Evolutionary conservation across 1,140 invertebrate genomes (phyloP).

Genomic region (Leptopilina boulardi): DNA sequence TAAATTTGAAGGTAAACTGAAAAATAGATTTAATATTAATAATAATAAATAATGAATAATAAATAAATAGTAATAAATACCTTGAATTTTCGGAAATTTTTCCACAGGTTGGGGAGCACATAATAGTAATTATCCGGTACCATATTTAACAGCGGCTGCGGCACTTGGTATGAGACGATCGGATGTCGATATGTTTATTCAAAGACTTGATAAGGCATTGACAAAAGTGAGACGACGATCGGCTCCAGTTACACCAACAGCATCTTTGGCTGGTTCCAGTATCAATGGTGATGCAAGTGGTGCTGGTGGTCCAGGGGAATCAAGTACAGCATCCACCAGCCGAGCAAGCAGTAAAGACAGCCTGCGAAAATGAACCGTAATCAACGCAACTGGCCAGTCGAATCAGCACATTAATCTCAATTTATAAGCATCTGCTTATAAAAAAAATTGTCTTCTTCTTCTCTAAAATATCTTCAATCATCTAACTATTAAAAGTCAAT

Average conservation of each 20-base stretch:
- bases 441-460: slow-evolving; percentile 26
- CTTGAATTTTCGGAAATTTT: slow-evolving; percentile 38
- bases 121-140: slow-evolving; percentile 78
- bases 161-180: slow-evolving; percentile 82
- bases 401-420: slow-evolving; percentile 72
- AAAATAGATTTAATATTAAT: no score
- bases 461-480: slow-evolving; percentile 33
- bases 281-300: slow-evolving; percentile 70
- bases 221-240: slow-evolving; percentile 76
- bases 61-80: no score
- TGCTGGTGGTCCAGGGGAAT: slow-evolving; percentile 69
- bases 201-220: slow-evolving; percentile 79
- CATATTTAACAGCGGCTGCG: slow-evolving; percentile 85
- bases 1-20: slow-evolving; percentile 77
- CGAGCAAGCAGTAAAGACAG: slow-evolving; percentile 78
- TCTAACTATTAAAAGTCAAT: slow-evolving; percentile 23
- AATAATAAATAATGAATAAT: no score
- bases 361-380: slow-evolving; percentile 77
- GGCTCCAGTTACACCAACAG: slow-evolving; percentile 76
- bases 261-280: slow-evolving; percentile 70
- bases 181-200: slow-evolving; percentile 83
- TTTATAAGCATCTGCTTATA: slow-evolving; percentile 52
- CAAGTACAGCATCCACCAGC: slow-evolving; percentile 76
- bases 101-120: slow-evolving; percentile 83
- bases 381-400: slow-evolving; percentile 74